These are phyloP conservation scores for Pemphigus obesinymphae DNA, from an alignment of 1,140 invertebrate genomes.

Conservation along the genomic window DNA sequence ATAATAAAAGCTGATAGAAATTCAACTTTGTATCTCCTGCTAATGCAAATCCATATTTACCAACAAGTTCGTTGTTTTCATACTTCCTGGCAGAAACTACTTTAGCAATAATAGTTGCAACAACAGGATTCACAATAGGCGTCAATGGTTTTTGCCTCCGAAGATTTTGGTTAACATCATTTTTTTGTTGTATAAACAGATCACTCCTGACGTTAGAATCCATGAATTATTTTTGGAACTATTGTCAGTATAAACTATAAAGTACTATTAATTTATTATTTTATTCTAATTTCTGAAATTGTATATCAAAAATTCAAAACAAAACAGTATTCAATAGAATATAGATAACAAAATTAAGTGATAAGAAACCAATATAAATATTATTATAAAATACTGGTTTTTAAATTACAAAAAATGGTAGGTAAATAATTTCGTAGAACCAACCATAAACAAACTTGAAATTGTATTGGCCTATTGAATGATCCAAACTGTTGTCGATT, in stretches of 20 bases:
- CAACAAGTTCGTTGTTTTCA: not conserved
- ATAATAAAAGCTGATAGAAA: conserved; percentile 15
- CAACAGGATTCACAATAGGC: not conserved
- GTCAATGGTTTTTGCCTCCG: not conserved
- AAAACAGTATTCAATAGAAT: no score
- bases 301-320: not conserved
- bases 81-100: not conserved
- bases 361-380: no score
- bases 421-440: no score
- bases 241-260: not conserved
- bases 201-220: not conserved
- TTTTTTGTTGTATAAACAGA: not conserved
- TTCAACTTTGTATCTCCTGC: conserved; percentile 5
- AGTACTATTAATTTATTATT: no score
- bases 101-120: not conserved
- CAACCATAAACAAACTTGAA: no score
- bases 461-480: no score
- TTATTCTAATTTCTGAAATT: no score
- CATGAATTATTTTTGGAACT: not conserved
- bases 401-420: no score
- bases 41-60: conserved; percentile 33
- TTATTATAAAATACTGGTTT: no score
- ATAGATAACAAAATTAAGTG: not conserved
- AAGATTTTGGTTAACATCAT: not conserved
- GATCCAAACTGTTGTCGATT: no score